Evolutionary conservation across 2,888 invertebrate species (phyloP), one percentile per base, ranked within the genome.

Genomic region (Dione juno): DNA sequence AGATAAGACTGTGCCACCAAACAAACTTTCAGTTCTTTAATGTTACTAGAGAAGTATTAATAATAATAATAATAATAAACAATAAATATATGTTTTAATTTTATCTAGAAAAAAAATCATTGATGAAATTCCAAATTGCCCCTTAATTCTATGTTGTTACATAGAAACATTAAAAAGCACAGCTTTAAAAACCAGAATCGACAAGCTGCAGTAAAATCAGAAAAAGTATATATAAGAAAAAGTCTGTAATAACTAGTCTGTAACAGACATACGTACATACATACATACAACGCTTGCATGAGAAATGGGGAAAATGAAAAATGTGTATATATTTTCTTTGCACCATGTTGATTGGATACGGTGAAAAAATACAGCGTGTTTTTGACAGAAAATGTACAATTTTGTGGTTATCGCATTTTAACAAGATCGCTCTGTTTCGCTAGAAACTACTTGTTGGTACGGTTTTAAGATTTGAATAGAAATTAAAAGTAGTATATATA

Each of bases 271-370:
- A 50, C 40, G 40, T 28, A 48, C 1, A 11, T 21, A 50, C 11
- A 52, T 19, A 57, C 45, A 40, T 64, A 54, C 43, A 40, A n/a
- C 45, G 53, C 67, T 63, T 68, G 43, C 57, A 61, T 50, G 50
- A 16, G 37, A 9, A 50, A 50, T 21, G 50, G 63, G 65, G 58
- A 43, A 66, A 69, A 75, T 73, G 74, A 76, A 74, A 76, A 71
- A 74, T 75, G 71, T 72, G 67, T 75, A 63, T 75, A 63, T 71
- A 75, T 73, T 75, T 72, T 72, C 58, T 69, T 69, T 72, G 41
- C 58, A 66, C 70, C 71, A 76, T 75, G 73, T 78, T 78, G 77
- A 79, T 77, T 77, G 70, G 67, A 72, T 68, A 67, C 73, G 50
- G 54, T 67, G 66, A 52, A 70, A 71, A 68, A 72, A 72, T 69